Evolutionary conservation across 2,113 vertebrate species (phyloP), one percentile per base, ranked within the genome.

Genomic region (Psettodes erumei): DNA sequence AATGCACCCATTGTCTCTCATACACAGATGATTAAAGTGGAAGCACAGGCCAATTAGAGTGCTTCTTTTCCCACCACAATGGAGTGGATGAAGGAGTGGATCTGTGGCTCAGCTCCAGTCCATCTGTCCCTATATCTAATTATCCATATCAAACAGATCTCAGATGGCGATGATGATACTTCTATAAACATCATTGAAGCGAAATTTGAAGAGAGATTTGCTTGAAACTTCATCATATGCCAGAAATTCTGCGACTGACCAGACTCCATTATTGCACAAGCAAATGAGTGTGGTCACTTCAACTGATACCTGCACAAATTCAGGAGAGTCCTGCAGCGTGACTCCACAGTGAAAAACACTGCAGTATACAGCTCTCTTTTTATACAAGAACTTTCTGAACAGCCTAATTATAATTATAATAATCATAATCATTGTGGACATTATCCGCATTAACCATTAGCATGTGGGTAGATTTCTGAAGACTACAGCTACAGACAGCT

Each of bases 21-120:
- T 32, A 64, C 18, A 12, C 28, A 55, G 30, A n/a, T 37, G 30
- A 47, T 56, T n/a, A 43, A 38, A 47, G n/a, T 25, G 45, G 18
- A 61, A 13, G 47, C 19, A 32, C 32, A 38, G 25, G 32, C 25
- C 42, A 42, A 63, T 63, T n/a, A 60, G n/a, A 12, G 69, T 28
- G n/a, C 47, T 45, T 73, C 23, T 47, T 73, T 60, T 21, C 28
- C 63, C 56, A 48, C 32, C 59, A 51, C 64, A 56, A 25, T 50
- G 56, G 55, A 64, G 40, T 21, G n/a, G n/a, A n/a, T n/a, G n/a
- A 38, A 27, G 30, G 30, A 48, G n/a, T 23, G 19, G 28, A 35
- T 55, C 19, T 45, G n/a, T 56, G 25, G 38, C 38, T 58, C 53
- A 58, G 60, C 9, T 27, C 37, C 4, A 0, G 47, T 63, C 59